Percentiles rank a stretch among this genome's conserved stretches.
Conservation (phyloP, 1,140 invertebrate genomes). For the Brachionus rotundiformis region DNA sequence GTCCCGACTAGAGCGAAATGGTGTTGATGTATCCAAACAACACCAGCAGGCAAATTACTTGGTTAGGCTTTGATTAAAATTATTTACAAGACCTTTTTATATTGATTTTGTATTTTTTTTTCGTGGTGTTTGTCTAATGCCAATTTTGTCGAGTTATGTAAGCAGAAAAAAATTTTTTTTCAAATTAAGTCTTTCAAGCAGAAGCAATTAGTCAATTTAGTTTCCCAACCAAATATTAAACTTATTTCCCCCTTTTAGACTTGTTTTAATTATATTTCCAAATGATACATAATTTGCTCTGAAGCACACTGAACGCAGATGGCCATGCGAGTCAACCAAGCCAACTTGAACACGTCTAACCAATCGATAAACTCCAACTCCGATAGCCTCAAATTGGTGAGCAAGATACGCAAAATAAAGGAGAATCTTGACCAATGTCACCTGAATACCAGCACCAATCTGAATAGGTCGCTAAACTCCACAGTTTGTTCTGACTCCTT, state of each 20-base stretch:
- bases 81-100: background rate
- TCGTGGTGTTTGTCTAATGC: background rate
- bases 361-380: background rate
- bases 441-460: background rate
- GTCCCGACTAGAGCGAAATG: background rate
- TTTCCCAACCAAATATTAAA: background rate
- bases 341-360: constrained; percentile 18
- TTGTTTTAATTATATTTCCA: background rate
- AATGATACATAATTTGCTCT: constrained; percentile 16
- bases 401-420: constrained; percentile 24
- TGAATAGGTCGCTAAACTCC: background rate
- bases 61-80: background rate
- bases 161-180: background rate
- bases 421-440: constrained; percentile 25
- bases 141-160: constrained; percentile 4
- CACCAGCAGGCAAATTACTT: background rate
- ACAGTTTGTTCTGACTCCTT: background rate
- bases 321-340: constrained; percentile 21
- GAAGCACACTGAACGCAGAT: constrained; percentile 13
- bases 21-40: background rate
- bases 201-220: background rate
- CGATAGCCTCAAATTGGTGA: background rate
- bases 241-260: background rate
- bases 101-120: constrained; percentile 19
- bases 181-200: background rate